Percentiles rank a stretch among this genome's conserved stretches.
Evolutionary conservation across 2,113 vertebrate genomes (phyloP).

Genomic region (Atractosteus spatula): DNA sequence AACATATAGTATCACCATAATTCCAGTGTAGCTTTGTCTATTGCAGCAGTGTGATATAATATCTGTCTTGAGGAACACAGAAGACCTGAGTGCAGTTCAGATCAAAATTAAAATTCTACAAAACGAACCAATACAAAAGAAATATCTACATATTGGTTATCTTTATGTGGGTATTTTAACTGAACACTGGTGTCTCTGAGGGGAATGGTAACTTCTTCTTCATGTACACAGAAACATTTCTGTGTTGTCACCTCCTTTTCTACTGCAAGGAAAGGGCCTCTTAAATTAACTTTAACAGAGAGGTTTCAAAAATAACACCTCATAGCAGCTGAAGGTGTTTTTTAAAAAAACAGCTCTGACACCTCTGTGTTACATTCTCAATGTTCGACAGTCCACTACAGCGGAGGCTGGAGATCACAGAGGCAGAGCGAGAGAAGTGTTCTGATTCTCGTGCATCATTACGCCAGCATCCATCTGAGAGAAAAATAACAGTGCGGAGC

Average conservation of each 20-base stretch:
- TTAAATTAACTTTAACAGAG: constrained; percentile 64
- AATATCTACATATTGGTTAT: neutral
- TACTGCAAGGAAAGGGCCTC: constrained; percentile 59
- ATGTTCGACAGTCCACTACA: constrained; percentile 39
- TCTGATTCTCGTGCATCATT: constrained; percentile 56
- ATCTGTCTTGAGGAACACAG: neutral
- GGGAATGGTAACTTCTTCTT: constrained; percentile 20
- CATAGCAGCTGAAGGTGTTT: constrained; percentile 41
- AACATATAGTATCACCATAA: too few relatives aligned
- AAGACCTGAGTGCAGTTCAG: neutral
- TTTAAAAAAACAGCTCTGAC: constrained; percentile 22
- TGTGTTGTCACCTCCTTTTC: constrained; percentile 43
- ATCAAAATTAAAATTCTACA: neutral
- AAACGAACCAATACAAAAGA: neutral
- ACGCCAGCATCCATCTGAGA: constrained; percentile 53
- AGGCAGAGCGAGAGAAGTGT: constrained; percentile 18
- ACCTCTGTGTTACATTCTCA: constrained; percentile 48
- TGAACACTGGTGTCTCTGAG: constrained; percentile 10
- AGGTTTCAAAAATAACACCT: constrained; percentile 58
- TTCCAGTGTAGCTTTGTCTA: too few relatives aligned
- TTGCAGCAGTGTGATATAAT: too few relatives aligned
- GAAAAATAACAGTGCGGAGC: constrained; percentile 57
- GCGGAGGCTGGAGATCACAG: constrained; percentile 15
- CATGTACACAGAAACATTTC: constrained; percentile 38
- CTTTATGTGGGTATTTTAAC: neutral